Percentiles rank a stretch among this genome's conserved stretches.
phyloP scores from a whole-genome alignment of 2,888 invertebrate species.

The Folsomia candida region DNA sequence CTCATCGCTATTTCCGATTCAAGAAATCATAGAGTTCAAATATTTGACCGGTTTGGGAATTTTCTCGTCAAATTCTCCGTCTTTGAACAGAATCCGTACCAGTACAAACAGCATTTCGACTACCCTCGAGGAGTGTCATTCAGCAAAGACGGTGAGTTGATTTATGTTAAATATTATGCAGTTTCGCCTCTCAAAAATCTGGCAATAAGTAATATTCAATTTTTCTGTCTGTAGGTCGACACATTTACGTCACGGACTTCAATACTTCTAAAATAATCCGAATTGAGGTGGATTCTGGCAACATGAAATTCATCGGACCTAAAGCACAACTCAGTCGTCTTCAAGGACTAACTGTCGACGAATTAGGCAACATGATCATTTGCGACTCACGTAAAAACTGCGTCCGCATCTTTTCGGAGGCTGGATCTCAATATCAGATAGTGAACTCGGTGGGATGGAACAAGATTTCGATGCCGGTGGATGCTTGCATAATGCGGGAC shows the following conservation, averaged over 20 bases:
- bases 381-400: slow-evolving; percentile 29
- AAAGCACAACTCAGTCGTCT: slow-evolving; percentile 19
- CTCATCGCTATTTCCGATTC: slow-evolving; percentile 42
- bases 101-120: slow-evolving; percentile 30
- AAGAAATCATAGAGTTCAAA: slow-evolving; percentile 43
- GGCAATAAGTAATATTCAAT: background rate
- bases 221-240: no score
- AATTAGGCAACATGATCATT: slow-evolving; percentile 20
- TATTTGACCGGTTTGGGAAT: no score
- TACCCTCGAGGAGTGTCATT: slow-evolving; percentile 33
- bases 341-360: slow-evolving; percentile 27
- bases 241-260: slow-evolving; percentile 30
- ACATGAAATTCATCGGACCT: slow-evolving; percentile 13
- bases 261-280: slow-evolving; percentile 17
- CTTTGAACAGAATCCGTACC: slow-evolving; percentile 28
- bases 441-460: no score
- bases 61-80: slow-evolving; percentile 30
- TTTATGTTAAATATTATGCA: no score
- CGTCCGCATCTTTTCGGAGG: slow-evolving; percentile 14
- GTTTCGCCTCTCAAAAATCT: no score
- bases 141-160: no score
- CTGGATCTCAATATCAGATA: no score
- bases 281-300: background rate
- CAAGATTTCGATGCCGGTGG: no score
- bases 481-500: no score